A percentile compares a stretch with the other conserved stretches of the same genome.
Conservation (phyloP, 1,140 invertebrate genomes). For the Diabrotica virgifera region DNA sequence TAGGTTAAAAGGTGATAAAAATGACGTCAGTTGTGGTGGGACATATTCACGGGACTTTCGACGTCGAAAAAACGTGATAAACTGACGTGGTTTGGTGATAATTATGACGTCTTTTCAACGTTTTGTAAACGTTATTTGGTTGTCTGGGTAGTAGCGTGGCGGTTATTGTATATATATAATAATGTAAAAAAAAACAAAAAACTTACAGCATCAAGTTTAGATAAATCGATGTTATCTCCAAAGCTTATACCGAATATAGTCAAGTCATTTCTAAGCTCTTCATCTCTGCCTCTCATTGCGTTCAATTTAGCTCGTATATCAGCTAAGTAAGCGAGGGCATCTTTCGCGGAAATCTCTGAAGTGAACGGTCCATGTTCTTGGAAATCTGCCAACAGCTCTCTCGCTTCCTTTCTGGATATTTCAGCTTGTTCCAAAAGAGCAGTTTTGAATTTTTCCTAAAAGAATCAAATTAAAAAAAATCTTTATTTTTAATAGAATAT, state of each 20-base stretch:
- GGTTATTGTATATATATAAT: too few relatives aligned
- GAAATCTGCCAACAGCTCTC: constrained; percentile 62
- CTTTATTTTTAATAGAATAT: too few relatives aligned
- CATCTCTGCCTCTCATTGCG: constrained; percentile 62
- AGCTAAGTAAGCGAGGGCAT: constrained; percentile 63
- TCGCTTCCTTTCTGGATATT: constrained; percentile 51
- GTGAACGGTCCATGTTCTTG: constrained; percentile 56
- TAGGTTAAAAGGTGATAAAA: too few relatives aligned
- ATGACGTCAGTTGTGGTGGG: too few relatives aligned
- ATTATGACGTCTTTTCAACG: too few relatives aligned
- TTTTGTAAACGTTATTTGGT: too few relatives aligned
- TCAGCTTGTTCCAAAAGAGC: constrained; percentile 63
- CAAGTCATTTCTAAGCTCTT: constrained; percentile 63
- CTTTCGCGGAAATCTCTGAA: constrained; percentile 58
- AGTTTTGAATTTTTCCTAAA: constrained; percentile 66
- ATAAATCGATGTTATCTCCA: constrained; percentile 67
- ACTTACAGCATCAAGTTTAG: constrained; percentile 62
- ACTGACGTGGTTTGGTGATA: too few relatives aligned
- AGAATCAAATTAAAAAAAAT: background rate
- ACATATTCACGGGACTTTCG: too few relatives aligned
- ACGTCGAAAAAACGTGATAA: too few relatives aligned
- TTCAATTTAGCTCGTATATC: constrained; percentile 59
- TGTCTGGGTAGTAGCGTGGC: too few relatives aligned
- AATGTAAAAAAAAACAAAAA: background rate
- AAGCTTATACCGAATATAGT: constrained; percentile 71